Conservation (phyloP, 2,888 invertebrate species). For the Euphydryas editha region DNA sequence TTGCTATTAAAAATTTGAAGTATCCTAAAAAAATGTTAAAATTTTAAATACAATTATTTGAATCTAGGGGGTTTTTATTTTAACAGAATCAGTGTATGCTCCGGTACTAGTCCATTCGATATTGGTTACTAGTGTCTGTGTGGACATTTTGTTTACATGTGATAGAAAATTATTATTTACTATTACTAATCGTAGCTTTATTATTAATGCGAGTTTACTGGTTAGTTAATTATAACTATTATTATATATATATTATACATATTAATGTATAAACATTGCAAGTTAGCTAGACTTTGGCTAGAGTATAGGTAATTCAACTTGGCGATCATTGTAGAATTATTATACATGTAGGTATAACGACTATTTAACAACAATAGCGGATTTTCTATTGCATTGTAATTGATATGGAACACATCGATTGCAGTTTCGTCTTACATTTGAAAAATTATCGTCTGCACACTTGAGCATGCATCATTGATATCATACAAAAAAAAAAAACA, state of each 20-base stretch:
- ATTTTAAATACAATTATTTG: slow-evolving; percentile 33
- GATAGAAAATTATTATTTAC: slow-evolving; percentile 25
- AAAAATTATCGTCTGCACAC: slow-evolving; percentile 11
- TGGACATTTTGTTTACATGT: slow-evolving; percentile 7
- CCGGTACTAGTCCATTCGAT: slow-evolving; percentile 7
- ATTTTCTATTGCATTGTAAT: slow-evolving; percentile 71
- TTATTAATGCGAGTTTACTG: slow-evolving; percentile 39
- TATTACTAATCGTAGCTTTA: slow-evolving; percentile 25
- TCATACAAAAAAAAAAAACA: slow-evolving; percentile 28
- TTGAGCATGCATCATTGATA: slow-evolving; percentile 16
- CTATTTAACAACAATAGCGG: slow-evolving; percentile 65
- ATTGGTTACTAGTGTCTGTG: slow-evolving; percentile 4
- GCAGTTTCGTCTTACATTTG: slow-evolving; percentile 44
- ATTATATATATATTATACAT: too few species aligned
- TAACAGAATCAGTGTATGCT: slow-evolving; percentile 28
- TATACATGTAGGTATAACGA: slow-evolving; percentile 44
- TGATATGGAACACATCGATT: slow-evolving; percentile 70
- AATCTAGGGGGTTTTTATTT: slow-evolving; percentile 19
- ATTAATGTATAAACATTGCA: slow-evolving; percentile 47
- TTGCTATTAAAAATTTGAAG: slow-evolving; percentile 31
- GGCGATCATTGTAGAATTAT: slow-evolving; percentile 48
- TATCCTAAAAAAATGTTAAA: slow-evolving; percentile 23
- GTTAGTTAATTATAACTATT: slow-evolving; percentile 23
- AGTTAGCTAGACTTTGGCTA: slow-evolving; percentile 52
- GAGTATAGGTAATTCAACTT: slow-evolving; percentile 48